phyloP scores from a whole-genome alignment of 2,888 invertebrate species.

The Erpobdella octoculata region DNA sequence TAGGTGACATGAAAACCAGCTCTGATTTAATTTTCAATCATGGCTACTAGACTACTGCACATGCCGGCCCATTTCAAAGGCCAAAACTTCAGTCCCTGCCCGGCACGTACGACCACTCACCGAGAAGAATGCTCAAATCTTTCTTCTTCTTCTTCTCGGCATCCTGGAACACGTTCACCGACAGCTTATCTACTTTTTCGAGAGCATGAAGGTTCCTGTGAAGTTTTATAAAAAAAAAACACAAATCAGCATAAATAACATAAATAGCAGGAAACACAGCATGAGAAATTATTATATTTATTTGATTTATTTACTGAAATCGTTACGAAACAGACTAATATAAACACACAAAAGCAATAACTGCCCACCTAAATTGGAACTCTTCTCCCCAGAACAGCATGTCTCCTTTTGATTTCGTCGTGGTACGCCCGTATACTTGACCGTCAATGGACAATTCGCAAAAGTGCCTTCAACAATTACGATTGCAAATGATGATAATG shows the following conservation, averaged over 20 bases:
- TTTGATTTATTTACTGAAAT: too few relatives aligned
- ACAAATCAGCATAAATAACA: too few relatives aligned
- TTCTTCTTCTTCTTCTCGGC: slow-evolving; percentile 80
- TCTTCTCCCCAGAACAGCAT: slow-evolving; percentile 93
- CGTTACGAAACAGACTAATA: too few relatives aligned
- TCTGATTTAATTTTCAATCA: too few relatives aligned
- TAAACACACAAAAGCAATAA: too few relatives aligned
- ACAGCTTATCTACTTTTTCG: slow-evolving; percentile 40
- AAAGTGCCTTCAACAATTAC: slow-evolving; percentile 62
- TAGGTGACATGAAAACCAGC: too few relatives aligned
- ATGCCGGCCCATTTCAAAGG: too few relatives aligned
- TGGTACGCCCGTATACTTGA: slow-evolving; percentile 79
- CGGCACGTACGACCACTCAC: too few relatives aligned
- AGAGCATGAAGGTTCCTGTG: slow-evolving; percentile 40
- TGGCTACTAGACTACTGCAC: too few relatives aligned
- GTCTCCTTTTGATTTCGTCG: slow-evolving; percentile 74
- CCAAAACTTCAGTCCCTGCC: too few relatives aligned
- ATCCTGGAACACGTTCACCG: slow-evolving; percentile 80
- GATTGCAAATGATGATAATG: not conserved
- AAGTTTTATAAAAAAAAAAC: slow-evolving; percentile 9
- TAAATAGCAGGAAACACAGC: too few relatives aligned
- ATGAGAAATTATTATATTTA: too few relatives aligned
- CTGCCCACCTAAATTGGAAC: slow-evolving; percentile 68
- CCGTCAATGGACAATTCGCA: slow-evolving; percentile 84
- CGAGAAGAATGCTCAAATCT: slow-evolving; percentile 75